These are phyloP conservation scores for Elysia chlorotica DNA, from an alignment of 1,140 invertebrate genomes.

Conservation along the genomic window DNA sequence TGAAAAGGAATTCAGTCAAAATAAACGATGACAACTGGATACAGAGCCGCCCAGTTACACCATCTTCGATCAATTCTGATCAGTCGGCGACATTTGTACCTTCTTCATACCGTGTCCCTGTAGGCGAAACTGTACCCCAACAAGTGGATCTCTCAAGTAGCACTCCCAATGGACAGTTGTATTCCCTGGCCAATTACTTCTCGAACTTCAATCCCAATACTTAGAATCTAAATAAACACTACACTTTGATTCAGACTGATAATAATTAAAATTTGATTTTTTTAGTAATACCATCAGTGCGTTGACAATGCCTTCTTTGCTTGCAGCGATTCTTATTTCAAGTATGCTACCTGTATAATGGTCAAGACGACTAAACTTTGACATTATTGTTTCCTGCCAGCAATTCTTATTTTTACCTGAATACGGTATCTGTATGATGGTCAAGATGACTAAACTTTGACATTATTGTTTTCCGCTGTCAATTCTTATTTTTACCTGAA, in stretches of 20 bases:
- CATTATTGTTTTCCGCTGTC: not conserved
- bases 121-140: not conserved
- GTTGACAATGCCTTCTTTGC: not conserved
- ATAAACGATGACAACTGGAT: slow-evolving; percentile 1
- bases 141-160: not conserved
- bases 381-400: not conserved
- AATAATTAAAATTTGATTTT: not conserved
- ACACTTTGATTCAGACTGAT: not conserved
- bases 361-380: not conserved
- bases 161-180: not conserved
- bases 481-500: not conserved
- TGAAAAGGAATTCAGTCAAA: not conserved
- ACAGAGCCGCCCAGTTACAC: not conserved
- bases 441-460: not conserved
- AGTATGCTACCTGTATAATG: not conserved
- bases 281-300: not conserved
- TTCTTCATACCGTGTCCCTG: not conserved
- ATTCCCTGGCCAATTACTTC: not conserved
- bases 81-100: not conserved
- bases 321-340: not conserved
- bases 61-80: not conserved
- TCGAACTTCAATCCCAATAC: not conserved
- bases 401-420: not conserved
- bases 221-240: not conserved
- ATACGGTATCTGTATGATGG: not conserved